Conservation (phyloP, 2,113 vertebrate genomes). For the Apaloderma vittatum region DNA sequence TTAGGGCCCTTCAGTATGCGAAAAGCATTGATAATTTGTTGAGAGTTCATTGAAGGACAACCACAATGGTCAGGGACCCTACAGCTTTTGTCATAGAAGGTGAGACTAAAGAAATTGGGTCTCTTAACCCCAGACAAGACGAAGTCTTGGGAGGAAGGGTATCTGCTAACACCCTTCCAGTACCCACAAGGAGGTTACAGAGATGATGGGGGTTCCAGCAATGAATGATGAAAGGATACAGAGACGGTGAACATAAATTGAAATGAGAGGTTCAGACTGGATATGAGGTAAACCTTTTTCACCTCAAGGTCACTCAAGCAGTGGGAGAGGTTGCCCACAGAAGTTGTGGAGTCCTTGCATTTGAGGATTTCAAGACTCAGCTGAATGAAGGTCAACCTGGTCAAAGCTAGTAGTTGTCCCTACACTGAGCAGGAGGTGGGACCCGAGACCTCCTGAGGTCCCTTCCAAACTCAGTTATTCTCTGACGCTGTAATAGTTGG, state of each 20-base stretch:
- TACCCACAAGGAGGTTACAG: neutral
- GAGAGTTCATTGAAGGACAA: fast-evolving
- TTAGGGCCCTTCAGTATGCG: neutral
- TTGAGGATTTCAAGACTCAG: neutral
- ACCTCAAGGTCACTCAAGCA: neutral
- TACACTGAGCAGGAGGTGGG: neutral
- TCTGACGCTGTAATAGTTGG: neutral
- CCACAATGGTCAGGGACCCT: neutral
- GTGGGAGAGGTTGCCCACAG: neutral
- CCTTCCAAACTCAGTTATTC: neutral
- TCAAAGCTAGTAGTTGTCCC: neutral
- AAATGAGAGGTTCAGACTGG: neutral
- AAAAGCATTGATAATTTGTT: neutral
- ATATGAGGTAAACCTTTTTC: neutral
- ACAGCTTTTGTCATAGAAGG: neutral
- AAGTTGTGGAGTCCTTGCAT: neutral
- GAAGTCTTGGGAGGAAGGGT: neutral
- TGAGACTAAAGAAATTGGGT: neutral
- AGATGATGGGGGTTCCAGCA: neutral
- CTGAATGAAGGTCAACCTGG: neutral
- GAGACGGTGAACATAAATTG: neutral
- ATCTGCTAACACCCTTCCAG: neutral
- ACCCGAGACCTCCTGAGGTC: neutral
- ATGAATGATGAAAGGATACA: neutral
- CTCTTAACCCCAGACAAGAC: neutral